Conservation (phyloP, 2,888 invertebrate species). For the Phortica okadai region DNA sequence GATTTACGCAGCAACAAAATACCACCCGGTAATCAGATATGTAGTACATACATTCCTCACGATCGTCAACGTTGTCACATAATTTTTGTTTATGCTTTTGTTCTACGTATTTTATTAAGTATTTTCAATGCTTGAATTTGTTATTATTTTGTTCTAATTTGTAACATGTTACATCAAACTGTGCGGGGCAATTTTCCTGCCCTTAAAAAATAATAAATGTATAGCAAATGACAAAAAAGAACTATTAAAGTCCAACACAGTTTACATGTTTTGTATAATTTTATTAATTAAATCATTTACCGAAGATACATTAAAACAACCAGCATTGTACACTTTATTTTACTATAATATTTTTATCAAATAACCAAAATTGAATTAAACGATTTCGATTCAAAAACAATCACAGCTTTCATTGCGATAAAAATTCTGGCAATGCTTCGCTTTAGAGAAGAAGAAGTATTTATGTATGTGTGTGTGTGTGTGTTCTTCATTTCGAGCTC, state of each 20-base stretch:
- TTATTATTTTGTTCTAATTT: not conserved
- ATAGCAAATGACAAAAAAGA: no score
- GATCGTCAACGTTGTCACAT: slow-evolving; percentile 4
- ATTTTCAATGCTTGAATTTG: slow-evolving; percentile 10
- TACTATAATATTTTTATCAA: no score
- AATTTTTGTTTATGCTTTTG: slow-evolving; percentile 1
- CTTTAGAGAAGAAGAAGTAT: not conserved
- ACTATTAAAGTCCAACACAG: not conserved
- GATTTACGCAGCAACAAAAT: no score
- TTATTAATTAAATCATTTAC: not conserved
- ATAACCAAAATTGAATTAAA: no score
- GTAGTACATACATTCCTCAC: not conserved
- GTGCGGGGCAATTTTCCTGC: not conserved
- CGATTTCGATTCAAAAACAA: no score
- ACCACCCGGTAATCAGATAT: not conserved
- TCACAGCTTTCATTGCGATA: not conserved
- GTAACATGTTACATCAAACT: not conserved
- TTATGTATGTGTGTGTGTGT: slow-evolving; percentile 8
- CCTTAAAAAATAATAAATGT: no score
- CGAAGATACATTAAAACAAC: no score
- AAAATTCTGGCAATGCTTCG: not conserved
- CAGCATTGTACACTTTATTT: no score
- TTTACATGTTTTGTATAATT: not conserved
- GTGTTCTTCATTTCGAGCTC: not conserved
- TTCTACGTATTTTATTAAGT: slow-evolving; percentile 17